Conservation (phyloP, 1,140 invertebrate genomes). For the Cotesia vestalis region DNA sequence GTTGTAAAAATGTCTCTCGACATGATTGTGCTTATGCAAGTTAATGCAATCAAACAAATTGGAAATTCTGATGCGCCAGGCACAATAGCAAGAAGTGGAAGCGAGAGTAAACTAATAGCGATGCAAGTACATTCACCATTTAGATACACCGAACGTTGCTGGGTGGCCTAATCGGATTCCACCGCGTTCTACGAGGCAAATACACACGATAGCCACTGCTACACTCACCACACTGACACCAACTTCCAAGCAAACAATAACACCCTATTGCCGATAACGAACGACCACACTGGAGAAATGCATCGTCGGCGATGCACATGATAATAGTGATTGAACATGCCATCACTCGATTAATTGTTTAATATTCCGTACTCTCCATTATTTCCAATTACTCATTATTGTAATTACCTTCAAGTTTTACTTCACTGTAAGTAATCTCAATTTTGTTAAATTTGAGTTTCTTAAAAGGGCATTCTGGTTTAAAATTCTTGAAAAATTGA, state of each 20-base stretch:
- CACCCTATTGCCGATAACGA: conserved; percentile 25
- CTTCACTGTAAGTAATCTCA: no score
- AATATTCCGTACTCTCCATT: conserved; percentile 10
- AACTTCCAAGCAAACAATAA: conserved; percentile 21
- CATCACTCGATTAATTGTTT: conserved; percentile 14
- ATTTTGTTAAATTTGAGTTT: no score
- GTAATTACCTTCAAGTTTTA: no score
- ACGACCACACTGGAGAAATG: conserved; percentile 15
- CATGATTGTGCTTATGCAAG: no score
- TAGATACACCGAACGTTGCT: conserved; percentile 4
- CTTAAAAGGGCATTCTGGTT: no score
- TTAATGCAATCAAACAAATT: conserved; percentile 6
- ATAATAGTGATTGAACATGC: conserved; percentile 20
- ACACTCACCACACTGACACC: neutral
- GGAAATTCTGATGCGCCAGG: neutral
- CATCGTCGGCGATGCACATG: conserved; percentile 9
- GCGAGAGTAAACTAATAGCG: conserved; percentile 1
- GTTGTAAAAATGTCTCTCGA: no score
- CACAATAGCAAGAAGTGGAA: neutral
- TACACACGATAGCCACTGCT: neutral
- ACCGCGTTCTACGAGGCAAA: neutral
- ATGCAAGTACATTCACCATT: conserved; percentile 7
- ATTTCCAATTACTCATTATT: no score
- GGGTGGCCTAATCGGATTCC: conserved; percentile 22
- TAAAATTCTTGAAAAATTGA: no score